phyloP scores from a whole-genome alignment of 2,113 vertebrate species.

The Caranx ignobilis region DNA sequence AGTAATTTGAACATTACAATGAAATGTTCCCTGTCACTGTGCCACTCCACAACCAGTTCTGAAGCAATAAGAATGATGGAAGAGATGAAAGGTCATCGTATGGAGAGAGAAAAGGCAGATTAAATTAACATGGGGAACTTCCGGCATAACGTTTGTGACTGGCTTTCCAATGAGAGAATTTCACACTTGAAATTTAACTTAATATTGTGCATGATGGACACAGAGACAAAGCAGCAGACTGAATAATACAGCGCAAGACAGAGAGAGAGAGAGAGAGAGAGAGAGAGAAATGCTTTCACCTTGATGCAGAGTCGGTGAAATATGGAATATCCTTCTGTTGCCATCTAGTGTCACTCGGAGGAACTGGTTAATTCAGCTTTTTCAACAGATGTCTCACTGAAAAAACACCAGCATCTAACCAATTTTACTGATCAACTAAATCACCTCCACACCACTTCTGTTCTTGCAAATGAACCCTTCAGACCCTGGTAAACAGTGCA shows the following conservation, averaged over 20 bases:
- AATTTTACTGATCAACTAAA: background rate
- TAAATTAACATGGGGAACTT: conserved; percentile 33
- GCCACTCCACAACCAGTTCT: conserved; percentile 9
- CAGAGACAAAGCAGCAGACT: conserved; percentile 20
- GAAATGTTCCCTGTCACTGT: conserved; percentile 12
- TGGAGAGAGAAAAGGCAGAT: conserved; percentile 17
- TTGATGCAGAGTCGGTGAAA: background rate
- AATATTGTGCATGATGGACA: conserved; percentile 16
- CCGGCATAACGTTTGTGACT: conserved; percentile 30
- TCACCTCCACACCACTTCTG: background rate
- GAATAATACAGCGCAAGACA: background rate
- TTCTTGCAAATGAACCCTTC: background rate
- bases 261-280: background rate
- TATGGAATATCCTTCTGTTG: conserved; percentile 60
- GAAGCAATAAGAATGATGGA: conserved; percentile 30
- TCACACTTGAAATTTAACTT: conserved; percentile 32
- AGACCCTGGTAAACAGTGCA: background rate
- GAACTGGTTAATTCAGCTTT: conserved; percentile 19
- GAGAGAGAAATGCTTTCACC: background rate
- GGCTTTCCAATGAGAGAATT: conserved; percentile 34
- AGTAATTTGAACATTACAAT: conserved; percentile 23
- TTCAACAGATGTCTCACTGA: background rate
- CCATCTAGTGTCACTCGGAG: conserved; percentile 75
- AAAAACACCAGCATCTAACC: background rate
- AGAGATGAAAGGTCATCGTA: conserved; percentile 37